These are phyloP conservation scores for Aphaenogaster rudis DNA, from an alignment of 1,140 invertebrate genomes.

Conservation along the genomic window DNA sequence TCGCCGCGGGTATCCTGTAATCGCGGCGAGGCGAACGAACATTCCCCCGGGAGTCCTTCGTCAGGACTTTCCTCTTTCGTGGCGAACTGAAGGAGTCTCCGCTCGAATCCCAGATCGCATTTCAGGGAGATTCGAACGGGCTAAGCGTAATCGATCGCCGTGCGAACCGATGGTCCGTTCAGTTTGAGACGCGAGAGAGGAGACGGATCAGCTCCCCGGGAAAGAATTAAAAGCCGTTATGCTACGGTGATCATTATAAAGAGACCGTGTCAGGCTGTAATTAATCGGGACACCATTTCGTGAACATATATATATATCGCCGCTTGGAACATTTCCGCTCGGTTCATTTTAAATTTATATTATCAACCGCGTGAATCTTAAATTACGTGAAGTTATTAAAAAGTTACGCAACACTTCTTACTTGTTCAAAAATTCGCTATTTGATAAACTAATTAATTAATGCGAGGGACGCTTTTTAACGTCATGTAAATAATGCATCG, in stretches of 20 bases:
- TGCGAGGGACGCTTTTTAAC: constrained; percentile 28
- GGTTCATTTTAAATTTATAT: constrained; percentile 28
- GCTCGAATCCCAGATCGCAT: constrained; percentile 81
- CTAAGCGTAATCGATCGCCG: constrained; percentile 76
- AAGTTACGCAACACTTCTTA: neutral
- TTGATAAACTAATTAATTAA: constrained; percentile 46
- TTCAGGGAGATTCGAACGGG: constrained; percentile 76
- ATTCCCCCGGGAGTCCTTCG: constrained; percentile 82
- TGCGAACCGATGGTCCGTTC: constrained; percentile 72
- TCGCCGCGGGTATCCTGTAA: constrained; percentile 76
- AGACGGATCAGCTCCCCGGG: constrained; percentile 1
- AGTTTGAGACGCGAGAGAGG: constrained; percentile 46
- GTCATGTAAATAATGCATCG: constrained; percentile 30
- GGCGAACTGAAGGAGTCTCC: constrained; percentile 76
- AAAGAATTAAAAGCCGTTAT: constrained; percentile 68
- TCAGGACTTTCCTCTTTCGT: constrained; percentile 82
- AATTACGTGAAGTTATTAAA: constrained; percentile 21
- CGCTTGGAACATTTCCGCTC: neutral
- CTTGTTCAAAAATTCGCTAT: neutral
- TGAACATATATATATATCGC: neutral
- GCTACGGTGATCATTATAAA: constrained; percentile 43
- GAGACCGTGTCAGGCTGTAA: constrained; percentile 10
- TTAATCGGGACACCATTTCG: constrained; percentile 25
- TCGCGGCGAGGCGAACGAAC: constrained; percentile 81
- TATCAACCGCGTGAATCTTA: neutral